Evolutionary conservation across 2,797 vertebrate species (phyloP), one percentile per base, ranked within the genome.

Genomic region (Pogoniulus pusillus): DNA sequence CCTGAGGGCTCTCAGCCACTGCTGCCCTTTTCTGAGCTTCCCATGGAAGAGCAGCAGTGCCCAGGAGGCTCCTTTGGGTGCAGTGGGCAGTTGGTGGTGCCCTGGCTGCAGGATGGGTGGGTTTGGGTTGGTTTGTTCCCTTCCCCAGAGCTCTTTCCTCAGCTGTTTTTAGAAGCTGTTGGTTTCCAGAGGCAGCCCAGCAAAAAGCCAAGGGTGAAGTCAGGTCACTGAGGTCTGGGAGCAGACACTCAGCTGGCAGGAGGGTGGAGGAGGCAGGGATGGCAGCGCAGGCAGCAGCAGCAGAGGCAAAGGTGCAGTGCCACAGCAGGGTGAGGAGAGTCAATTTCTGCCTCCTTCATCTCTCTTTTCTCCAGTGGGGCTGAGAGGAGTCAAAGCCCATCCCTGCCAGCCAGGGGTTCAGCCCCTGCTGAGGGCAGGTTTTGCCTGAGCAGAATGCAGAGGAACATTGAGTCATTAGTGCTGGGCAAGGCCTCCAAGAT

Each of bases 161-260:
- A 4, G 51, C n/a, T 4, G 59, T 73, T 79, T 82, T 77, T 83
- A 93, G 94, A 70, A 89, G 55, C 2, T 20, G 47, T 58, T 59
- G 11, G 88, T 81, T 95, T 95, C 89, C 79, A 93, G 81, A 88
- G 87, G 72, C 45, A 70, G 74, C 29, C 63, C 41, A 79, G 86
- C 49, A 43, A 76, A 90, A 91, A 93, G 64, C 16, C 81, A 91
- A 51, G 90, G 90, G 83, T 92, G 91, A 91, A 72, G 41, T 64
- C 9, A 9, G 91, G 91, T 90, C 90, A 63, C 6, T 4, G 82
- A 79, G 75, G 72, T 57, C 43, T 57, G 30, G 15, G 79, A 89
- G 37, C 39, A 87, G 75, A 93, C 10, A 16, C 73, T 49, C 9
- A 10, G 19, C n/a, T 12, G 70, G 34, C 29, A 35, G 70, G 62